Conservation (phyloP, 1,140 invertebrate genomes). For the Oryctes rhinoceros region DNA sequence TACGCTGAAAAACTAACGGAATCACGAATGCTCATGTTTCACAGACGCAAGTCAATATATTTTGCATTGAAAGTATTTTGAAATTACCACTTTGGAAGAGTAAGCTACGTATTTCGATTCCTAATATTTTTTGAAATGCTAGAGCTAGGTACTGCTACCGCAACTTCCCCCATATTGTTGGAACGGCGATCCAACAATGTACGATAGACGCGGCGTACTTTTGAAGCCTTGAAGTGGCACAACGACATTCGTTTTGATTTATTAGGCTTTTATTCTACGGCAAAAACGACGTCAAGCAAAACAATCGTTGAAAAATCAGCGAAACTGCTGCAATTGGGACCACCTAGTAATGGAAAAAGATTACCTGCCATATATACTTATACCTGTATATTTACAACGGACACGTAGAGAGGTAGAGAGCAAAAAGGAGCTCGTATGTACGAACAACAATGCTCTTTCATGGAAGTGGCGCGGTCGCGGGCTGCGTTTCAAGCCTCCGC, state of each 20-base stretch:
- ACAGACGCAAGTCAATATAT: too few species aligned
- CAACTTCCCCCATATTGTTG: neutral
- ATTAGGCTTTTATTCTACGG: neutral
- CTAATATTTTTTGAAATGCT: too few species aligned
- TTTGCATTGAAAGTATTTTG: too few species aligned
- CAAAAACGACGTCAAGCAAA: neutral
- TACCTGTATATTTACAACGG: neutral
- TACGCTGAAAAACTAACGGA: too few species aligned
- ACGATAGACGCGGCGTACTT: neutral
- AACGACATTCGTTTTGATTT: slow-evolving; percentile 5
- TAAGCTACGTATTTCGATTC: too few species aligned
- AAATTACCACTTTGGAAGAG: too few species aligned
- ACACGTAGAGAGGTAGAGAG: too few species aligned
- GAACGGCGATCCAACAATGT: neutral
- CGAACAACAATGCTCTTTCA: slow-evolving; percentile 11
- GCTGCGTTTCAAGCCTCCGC: slow-evolving; percentile 7
- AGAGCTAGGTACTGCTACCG: neutral
- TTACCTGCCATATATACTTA: neutral
- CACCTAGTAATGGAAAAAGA: neutral
- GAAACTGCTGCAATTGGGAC: neutral
- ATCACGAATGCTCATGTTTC: too few species aligned
- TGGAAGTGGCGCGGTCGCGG: neutral
- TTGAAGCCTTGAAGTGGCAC: slow-evolving; percentile 8
- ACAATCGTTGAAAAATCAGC: neutral
- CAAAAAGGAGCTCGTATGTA: neutral